These are phyloP conservation scores for Zaprionus nigranus DNA, from an alignment of 1,140 invertebrate species.

Conservation along the genomic window DNA sequence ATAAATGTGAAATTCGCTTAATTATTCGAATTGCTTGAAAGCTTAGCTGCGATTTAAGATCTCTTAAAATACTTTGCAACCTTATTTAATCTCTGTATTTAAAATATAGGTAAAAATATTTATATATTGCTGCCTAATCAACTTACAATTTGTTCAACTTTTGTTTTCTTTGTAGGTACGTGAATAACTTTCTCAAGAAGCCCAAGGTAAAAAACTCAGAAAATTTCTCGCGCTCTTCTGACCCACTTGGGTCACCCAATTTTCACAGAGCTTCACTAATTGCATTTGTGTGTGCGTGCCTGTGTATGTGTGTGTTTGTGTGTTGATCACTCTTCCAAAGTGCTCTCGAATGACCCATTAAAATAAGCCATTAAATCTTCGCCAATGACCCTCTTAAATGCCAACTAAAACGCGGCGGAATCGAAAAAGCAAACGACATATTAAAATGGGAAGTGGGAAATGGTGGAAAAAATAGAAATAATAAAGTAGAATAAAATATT, in stretches of 20 bases:
- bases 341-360: constrained; percentile 78
- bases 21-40: not conserved
- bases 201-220: constrained; percentile 45
- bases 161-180: constrained; percentile 50
- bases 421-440: constrained; percentile 49
- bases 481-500: constrained; percentile 45
- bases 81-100: not conserved
- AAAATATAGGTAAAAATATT: not conserved
- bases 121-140: not conserved
- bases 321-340: constrained; percentile 66
- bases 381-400: constrained; percentile 69
- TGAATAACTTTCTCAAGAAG: constrained; percentile 14
- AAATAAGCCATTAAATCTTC: constrained; percentile 69
- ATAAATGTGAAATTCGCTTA: not conserved
- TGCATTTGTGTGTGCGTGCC: constrained; percentile 32
- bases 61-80: not conserved
- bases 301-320: constrained; percentile 31
- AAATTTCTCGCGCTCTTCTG: constrained; percentile 49
- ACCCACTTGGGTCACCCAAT: constrained; percentile 43
- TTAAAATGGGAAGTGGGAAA: constrained; percentile 46
- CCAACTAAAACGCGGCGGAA: constrained; percentile 19
- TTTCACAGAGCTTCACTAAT: constrained; percentile 56
- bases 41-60: not conserved
- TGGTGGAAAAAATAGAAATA: constrained; percentile 38
- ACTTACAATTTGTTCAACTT: constrained; percentile 12